Evolutionary conservation across 1,140 invertebrate species (phyloP), one percentile per base, ranked within the genome.

Genomic region (Drosophila paulistorum): DNA sequence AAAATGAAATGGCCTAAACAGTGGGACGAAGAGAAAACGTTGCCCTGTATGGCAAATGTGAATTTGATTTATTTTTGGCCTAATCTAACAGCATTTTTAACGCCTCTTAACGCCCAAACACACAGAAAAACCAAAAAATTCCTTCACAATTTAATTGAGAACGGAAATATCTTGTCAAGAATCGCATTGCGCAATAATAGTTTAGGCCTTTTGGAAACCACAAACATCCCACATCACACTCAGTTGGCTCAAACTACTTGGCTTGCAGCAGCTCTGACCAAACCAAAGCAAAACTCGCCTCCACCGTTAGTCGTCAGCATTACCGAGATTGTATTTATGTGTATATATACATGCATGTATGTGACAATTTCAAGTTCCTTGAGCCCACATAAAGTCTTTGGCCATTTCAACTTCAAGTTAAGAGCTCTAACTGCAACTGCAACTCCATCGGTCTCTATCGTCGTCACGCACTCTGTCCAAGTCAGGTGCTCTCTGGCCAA

Each of bases 291-390:
- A 70, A 75, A 69, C 60, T 68, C 55, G 77, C 81, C 73, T 65
- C 62, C 67, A 77, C 81, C 81, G 81, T 83, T 83, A 84, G 76
- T 30, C 59, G 37, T 7, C 55, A 35, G 26, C 54, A 39, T 61
- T 33, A 58, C 54, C 20, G 20, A 23, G 20, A 11, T 48, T 58
- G 60, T 77, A 35, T 35, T 20, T 20, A 20, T 20, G 20, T 20
- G 20, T 23, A 23, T 35, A 14, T 20, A 48, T 48, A 20, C 9
- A n/a, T 20, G 14, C 13, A 3, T 14, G 5, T 51, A 51, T 51
- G 83, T 67, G 83, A 86, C 83, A 82, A 87, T 82, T 87, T 87
- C 83, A 74, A 90, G 87, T 90, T 87, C 89, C 83, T 90, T 81
- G 75, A 87, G 75, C 76, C 89, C 83, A 87, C 89, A 89, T 87